phyloP scores from a whole-genome alignment of 2,888 invertebrate genomes.

The Belgica antarctica region DNA sequence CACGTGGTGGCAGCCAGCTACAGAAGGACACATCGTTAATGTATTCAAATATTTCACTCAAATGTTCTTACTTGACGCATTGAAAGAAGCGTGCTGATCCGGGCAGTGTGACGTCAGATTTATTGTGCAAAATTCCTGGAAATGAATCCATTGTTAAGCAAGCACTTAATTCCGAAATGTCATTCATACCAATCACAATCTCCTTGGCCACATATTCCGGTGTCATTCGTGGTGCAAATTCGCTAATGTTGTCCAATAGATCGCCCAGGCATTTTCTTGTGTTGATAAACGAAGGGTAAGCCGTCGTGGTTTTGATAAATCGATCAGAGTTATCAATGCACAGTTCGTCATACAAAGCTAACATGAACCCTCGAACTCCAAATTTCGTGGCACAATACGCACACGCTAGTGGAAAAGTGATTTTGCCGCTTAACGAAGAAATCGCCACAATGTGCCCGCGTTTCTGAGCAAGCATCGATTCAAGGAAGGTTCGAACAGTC shows the following conservation, averaged over 20 bases:
- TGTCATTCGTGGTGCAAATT: constrained; percentile 49
- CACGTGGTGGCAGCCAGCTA: background rate
- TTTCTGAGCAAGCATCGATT: constrained; percentile 54
- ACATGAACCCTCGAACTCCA: constrained; percentile 56
- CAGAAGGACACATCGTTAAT: background rate
- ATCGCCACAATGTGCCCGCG: constrained; percentile 56
- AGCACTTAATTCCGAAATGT: background rate
- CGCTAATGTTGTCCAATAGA: constrained; percentile 17
- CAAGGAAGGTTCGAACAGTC: constrained; percentile 55
- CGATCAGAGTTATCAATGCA: constrained; percentile 25
- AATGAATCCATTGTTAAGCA: background rate
- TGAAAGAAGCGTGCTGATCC: background rate
- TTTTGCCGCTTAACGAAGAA: constrained; percentile 54
- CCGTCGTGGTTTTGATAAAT: constrained; percentile 47
- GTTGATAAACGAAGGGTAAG: constrained; percentile 56
- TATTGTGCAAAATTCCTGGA: background rate
- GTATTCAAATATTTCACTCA: background rate
- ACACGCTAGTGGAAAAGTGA: constrained; percentile 52
- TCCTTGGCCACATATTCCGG: constrained; percentile 53
- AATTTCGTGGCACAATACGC: constrained; percentile 56
- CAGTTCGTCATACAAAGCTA: constrained; percentile 33
- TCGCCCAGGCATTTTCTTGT: constrained; percentile 49
- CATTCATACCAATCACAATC: constrained; percentile 51
- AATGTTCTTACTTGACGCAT: background rate
- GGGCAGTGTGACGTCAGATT: background rate